These are phyloP conservation scores for Uropsilus gracilis DNA, from an alignment of 2,113 vertebrate genomes.

Conservation along the genomic window DNA sequence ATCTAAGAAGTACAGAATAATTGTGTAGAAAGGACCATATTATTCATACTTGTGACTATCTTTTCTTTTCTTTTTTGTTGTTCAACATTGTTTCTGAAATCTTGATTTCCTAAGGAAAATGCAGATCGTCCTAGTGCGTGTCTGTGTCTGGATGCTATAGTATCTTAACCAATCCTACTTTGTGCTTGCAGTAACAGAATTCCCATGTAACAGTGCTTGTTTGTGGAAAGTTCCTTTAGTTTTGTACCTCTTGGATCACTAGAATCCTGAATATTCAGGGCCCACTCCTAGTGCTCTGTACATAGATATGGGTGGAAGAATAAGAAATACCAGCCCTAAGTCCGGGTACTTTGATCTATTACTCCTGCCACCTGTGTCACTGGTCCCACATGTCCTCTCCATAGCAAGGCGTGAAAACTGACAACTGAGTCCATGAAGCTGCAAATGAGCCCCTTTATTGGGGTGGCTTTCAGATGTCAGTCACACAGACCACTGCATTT, in stretches of 20 bases:
- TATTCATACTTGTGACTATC: not conserved
- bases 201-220: not conserved
- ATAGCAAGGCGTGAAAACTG: not conserved
- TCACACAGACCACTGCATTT: not conserved
- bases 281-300: not conserved
- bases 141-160: not conserved
- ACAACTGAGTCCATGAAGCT: not conserved
- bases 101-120: constrained; percentile 18
- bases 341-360: not conserved
- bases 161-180: not conserved
- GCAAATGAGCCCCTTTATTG: not conserved
- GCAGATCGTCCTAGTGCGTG: not conserved
- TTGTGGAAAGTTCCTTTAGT: not conserved
- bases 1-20: not conserved
- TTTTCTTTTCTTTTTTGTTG: constrained; percentile 20
- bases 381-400: not conserved
- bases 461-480: not conserved
- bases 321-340: not conserved
- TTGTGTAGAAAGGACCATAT: not conserved
- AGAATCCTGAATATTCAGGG: not conserved
- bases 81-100: not conserved
- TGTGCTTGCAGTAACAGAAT: not conserved
- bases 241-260: not conserved
- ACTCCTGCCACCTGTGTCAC: not conserved
- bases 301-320: not conserved